A percentile compares a stretch with the other conserved stretches of the same genome.
Evolutionary conservation across 92 coral and sea anemone species (phyloP).

Genomic region (Blastomussa wellsi): DNA sequence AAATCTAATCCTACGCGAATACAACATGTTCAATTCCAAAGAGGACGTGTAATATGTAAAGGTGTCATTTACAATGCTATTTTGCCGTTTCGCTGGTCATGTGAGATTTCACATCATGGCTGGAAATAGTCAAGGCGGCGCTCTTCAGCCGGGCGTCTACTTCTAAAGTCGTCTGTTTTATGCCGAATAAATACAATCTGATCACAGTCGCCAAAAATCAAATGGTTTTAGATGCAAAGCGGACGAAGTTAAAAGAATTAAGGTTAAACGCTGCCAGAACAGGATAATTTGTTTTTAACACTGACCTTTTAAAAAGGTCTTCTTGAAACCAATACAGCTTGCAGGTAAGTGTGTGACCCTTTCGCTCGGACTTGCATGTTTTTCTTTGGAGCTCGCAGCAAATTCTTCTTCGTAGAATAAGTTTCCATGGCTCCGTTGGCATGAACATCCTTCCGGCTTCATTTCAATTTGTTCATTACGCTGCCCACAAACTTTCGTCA

Average conservation of each 20-base stretch:
- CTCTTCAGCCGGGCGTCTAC: neutral
- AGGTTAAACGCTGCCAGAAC: no score
- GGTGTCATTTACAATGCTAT: neutral
- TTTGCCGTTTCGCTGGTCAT: constrained; percentile 1
- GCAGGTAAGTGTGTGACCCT: neutral
- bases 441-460: neutral
- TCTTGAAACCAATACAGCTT: neutral
- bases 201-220: neutral
- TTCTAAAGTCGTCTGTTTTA: neutral
- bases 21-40: constrained; percentile 18
- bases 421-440: neutral
- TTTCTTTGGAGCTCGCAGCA: neutral
- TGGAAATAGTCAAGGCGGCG: neutral
- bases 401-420: neutral
- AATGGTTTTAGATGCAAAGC: neutral
- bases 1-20: neutral
- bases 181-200: neutral
- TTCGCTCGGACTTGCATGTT: neutral
- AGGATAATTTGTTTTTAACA: neutral
- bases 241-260: neutral
- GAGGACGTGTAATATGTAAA: constrained; percentile 15
- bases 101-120: constrained; percentile 38
- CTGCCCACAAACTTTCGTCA: neutral
- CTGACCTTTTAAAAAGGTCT: neutral
- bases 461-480: neutral